Conservation (phyloP, 2,113 vertebrate species). For the Condylura cristata region DNA sequence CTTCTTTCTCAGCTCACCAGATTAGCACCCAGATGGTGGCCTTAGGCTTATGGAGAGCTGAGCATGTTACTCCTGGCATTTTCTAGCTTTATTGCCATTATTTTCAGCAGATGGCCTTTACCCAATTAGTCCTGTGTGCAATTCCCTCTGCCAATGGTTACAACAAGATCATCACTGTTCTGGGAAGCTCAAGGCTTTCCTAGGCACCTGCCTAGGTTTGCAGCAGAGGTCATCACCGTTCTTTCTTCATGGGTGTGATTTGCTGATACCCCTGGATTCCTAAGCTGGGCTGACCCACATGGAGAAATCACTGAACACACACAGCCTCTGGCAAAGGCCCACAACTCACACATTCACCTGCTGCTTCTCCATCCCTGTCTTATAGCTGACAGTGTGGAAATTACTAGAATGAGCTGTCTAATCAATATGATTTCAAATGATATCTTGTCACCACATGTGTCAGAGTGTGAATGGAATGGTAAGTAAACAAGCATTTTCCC, state of each 20-base stretch:
- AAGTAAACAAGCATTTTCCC: not conserved
- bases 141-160: not conserved
- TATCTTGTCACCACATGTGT: not conserved
- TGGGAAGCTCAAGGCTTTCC: not conserved
- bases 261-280: not conserved
- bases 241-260: not conserved
- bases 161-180: not conserved
- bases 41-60: not conserved
- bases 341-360: not conserved
- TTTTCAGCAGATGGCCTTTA: constrained; percentile 7
- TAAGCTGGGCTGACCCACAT: not conserved
- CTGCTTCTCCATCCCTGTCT: not conserved
- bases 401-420: not conserved
- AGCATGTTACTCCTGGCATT: not conserved
- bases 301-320: not conserved
- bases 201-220: not conserved
- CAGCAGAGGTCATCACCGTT: not conserved
- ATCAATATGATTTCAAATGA: not conserved
- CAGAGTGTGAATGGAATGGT: not conserved
- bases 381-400: not conserved
- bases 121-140: not conserved
- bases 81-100: not conserved
- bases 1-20: not conserved
- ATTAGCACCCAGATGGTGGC: not conserved
- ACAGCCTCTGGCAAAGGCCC: not conserved